phyloP scores from a whole-genome alignment of 2,888 invertebrate genomes.

The Andrena bucephala region DNA sequence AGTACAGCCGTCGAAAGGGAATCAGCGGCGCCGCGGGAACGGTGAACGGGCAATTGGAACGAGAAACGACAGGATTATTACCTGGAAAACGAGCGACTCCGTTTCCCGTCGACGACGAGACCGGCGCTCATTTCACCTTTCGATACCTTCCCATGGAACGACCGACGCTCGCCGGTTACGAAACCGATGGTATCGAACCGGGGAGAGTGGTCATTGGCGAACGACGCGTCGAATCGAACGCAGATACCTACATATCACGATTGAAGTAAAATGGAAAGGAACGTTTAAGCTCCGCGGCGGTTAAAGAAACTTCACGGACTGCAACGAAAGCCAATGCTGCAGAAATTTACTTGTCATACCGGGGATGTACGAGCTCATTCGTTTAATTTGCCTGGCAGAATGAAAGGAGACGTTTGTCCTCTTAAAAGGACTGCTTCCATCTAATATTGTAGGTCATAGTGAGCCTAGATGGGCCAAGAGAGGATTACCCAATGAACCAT shows the following conservation, averaged over 20 bases:
- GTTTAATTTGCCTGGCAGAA: neutral
- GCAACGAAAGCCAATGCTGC: too few species aligned
- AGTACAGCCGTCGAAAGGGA: conserved; percentile 12
- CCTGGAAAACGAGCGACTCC: neutral
- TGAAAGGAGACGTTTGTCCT: neutral
- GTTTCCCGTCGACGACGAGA: neutral
- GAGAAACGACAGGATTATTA: conserved; percentile 6
- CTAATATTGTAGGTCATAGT: conserved; percentile 1
- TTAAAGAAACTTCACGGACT: neutral
- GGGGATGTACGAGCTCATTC: neutral
- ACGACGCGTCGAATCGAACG: conserved; percentile 10
- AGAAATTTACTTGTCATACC: too few species aligned
- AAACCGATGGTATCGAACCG: conserved; percentile 21
- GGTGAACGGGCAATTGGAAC: neutral
- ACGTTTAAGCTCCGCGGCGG: neutral
- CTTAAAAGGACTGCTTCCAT: neutral
- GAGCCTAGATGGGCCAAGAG: neutral
- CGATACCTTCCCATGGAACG: conserved; percentile 20
- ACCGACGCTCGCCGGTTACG: neutral
- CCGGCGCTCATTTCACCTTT: conserved; percentile 10
- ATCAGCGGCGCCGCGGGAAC: neutral
- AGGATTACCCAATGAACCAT: conserved; percentile 8
- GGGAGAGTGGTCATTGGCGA: conserved; percentile 11
- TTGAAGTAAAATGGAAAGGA: neutral
- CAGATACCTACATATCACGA: neutral